A percentile compares a stretch with the other conserved stretches of the same genome.
phyloP scores from a whole-genome alignment of 2,797 vertebrate genomes.

The Zenarchopterus dispar region DNA sequence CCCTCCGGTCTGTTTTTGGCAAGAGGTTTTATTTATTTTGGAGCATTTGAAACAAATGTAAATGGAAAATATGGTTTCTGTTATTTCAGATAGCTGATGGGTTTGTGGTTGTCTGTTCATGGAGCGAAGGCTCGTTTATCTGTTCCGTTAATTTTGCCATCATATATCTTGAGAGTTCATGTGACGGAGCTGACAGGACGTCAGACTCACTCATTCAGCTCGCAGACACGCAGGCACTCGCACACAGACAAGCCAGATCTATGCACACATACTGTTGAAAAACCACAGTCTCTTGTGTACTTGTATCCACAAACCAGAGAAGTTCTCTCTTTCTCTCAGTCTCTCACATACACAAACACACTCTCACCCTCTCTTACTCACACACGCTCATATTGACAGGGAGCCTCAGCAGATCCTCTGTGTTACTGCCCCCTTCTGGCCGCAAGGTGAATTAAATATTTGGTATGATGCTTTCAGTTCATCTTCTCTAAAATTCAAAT shows the following conservation, averaged over 20 bases:
- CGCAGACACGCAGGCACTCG: conserved; percentile 16
- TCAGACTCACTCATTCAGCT: conserved; percentile 15
- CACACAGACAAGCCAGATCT: conserved; percentile 15
- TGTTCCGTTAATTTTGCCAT: conserved; percentile 7
- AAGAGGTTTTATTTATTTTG: too few relatives aligned
- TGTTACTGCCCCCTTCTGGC: conserved; percentile 64
- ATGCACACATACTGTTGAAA: conserved; percentile 26
- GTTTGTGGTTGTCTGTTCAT: too few relatives aligned
- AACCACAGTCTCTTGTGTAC: conserved; percentile 36
- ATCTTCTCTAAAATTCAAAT: background rate
- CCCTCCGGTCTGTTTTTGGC: too few relatives aligned
- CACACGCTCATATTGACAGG: conserved; percentile 12
- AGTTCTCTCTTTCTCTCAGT: conserved; percentile 13
- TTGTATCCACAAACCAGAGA: conserved; percentile 40
- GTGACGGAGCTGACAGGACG: conserved; percentile 11
- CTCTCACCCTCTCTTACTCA: background rate
- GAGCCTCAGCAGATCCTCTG: conserved; percentile 29
- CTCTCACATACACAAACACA: conserved; percentile 1
- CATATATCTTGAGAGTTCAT: conserved; percentile 18
- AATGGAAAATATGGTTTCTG: too few relatives aligned
- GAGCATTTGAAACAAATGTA: too few relatives aligned
- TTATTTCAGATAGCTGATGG: too few relatives aligned
- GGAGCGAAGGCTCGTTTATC: too few relatives aligned
- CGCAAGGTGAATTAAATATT: conserved; percentile 26
- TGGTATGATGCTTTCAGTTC: background rate